Conservation (phyloP, 2,888 invertebrate genomes). For the Blomia tropicalis region DNA sequence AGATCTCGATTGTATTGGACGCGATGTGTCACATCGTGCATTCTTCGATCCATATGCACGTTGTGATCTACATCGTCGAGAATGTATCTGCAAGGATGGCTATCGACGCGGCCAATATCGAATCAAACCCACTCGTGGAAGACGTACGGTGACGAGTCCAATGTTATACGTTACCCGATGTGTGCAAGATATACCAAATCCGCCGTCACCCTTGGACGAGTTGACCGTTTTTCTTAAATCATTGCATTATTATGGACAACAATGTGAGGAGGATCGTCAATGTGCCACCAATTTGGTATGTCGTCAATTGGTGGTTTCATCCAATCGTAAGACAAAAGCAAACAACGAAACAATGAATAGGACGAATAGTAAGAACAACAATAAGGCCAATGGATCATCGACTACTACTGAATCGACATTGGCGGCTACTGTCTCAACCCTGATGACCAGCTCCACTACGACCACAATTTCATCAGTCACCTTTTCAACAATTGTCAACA, state of each 20-base stretch:
- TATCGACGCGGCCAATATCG: background rate
- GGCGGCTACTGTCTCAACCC: no score
- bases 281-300: background rate
- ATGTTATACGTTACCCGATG: background rate
- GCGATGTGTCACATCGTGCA: background rate
- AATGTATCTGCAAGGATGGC: background rate
- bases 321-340: background rate
- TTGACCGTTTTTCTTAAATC: background rate
- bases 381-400: background rate
- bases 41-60: conserved; percentile 8
- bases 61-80: background rate
- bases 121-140: background rate
- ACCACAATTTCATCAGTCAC: background rate
- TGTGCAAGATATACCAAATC: background rate
- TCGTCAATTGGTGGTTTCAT: background rate
- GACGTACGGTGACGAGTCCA: background rate
- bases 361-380: background rate
- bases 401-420: no score
- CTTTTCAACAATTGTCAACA: background rate
- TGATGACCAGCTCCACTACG: no score
- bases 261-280: background rate
- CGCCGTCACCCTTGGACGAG: no score
- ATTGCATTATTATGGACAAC: background rate
- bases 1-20: conserved; percentile 2
- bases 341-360: background rate